Base-by-base conservation (phyloP, 2,888 invertebrate species). In the Caenorhabditis sp. region DNA sequence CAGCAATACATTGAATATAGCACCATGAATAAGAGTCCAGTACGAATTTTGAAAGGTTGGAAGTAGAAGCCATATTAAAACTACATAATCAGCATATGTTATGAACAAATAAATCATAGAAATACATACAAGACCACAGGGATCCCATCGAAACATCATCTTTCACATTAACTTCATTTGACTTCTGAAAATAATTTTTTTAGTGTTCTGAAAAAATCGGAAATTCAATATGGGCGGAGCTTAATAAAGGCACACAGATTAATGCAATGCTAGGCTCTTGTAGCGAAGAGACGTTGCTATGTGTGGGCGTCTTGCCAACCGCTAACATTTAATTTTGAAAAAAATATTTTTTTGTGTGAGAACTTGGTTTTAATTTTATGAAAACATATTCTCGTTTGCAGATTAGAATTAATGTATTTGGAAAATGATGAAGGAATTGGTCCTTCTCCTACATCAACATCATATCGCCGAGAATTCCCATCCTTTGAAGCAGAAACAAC, bases 81-180 rank as follows among this genome's bases (percentile, higher is more conserved):
- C 92, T 68, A 93, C 94, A 90, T 94, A 94, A 89, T 94, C 94
- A 31, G 94, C 93, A 88, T 94, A 95, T 84, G 93, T 91, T 53
- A 94, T 91, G 60, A 93, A 93, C 59, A 91, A 88, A 88, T 94
- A 94, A 57, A 94, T 93, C 78, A 94, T 91, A 76, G 93, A 88
- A 76, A 94, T 91, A 88, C 94, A 94, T 77, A 92, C 91, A 83
- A 94, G 91, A 80, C 94, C 94, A 89, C 94, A 95, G 65, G 93
- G 93, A 91, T 94, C 94, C 86, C 91, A 91, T 68, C 93, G 91
- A 88, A 93, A 93, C 90, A 77, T 72, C n/a, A 49, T 64, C 23
- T 26, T 31, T 49, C 7, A 12, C 8, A 20, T 17, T 26, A 14
- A 14, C 25, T 38, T 38, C 25, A 25, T 21, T 26, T 54, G 49